A percentile compares a stretch with the other conserved stretches of the same genome.
Evolutionary conservation across 2,113 vertebrate species (phyloP).

Genomic region (Agelaius tricolor): DNA sequence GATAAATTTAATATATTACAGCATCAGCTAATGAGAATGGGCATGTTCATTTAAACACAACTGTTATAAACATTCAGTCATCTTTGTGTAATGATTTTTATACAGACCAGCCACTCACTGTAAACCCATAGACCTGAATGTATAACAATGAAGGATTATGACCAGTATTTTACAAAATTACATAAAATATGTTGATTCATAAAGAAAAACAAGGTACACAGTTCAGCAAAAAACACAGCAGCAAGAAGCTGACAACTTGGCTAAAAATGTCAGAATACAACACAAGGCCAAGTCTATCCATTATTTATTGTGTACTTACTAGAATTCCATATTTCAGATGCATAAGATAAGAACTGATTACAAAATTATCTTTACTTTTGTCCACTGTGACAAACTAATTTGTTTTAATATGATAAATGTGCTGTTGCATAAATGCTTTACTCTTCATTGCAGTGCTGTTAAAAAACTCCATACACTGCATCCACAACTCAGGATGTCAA

Average conservation of each 20-base stretch:
- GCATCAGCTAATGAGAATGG: constrained; percentile 84
- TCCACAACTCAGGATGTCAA: constrained; percentile 63
- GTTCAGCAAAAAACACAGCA: constrained; percentile 78
- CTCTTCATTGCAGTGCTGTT: constrained; percentile 63
- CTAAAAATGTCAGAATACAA: constrained; percentile 64
- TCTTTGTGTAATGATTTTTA: constrained; percentile 54
- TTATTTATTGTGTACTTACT: constrained; percentile 71
- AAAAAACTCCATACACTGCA: constrained; percentile 56
- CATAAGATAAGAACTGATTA: constrained; percentile 52
- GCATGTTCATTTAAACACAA: constrained; percentile 77
- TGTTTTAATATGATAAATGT: constrained; percentile 48
- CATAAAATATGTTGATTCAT: constrained; percentile 53
- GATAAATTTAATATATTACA: constrained; percentile 90
- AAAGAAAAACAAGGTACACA: constrained; percentile 64
- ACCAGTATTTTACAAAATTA: constrained; percentile 72
- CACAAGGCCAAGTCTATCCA: constrained; percentile 73
- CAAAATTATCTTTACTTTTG: constrained; percentile 51
- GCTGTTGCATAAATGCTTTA: constrained; percentile 70
- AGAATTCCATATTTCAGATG: constrained; percentile 25
- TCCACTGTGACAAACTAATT: constrained; percentile 71
- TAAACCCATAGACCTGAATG: constrained; percentile 71
- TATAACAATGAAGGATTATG: constrained; percentile 59
- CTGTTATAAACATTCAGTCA: constrained; percentile 83
- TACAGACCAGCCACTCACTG: constrained; percentile 75
- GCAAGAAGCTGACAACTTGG: constrained; percentile 76